A percentile compares a stretch with the other conserved stretches of the same genome.
These are phyloP conservation scores for Myotis vivesi DNA, from an alignment of 2,797 vertebrate genomes.

Conservation along the genomic window DNA sequence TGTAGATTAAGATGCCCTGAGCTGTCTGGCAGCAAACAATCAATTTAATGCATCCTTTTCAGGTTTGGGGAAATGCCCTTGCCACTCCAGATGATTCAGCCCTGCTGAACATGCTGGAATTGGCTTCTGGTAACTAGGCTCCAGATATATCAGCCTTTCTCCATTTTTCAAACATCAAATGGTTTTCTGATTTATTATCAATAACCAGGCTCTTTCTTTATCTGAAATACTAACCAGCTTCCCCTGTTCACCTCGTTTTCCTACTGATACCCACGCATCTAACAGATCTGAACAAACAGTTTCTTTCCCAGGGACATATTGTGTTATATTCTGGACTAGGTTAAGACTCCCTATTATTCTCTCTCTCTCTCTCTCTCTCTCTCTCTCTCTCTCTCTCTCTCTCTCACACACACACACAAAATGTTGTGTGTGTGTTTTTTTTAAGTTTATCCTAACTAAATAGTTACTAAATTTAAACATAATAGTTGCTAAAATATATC, in stretches of 20 bases:
- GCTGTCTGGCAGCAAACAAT: no score
- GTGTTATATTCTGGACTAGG: background rate
- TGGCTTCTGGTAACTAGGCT: background rate
- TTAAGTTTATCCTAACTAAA: background rate
- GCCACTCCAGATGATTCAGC: no score
- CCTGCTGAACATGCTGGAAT: no score
- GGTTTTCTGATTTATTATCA: background rate
- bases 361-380: background rate
- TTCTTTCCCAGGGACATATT: background rate
- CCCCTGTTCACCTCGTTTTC: background rate
- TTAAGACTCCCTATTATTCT: background rate
- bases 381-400: background rate
- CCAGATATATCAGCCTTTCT: background rate
- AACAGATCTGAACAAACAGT: background rate
- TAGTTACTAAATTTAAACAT: background rate
- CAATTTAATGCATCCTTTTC: no score
- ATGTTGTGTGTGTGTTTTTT: background rate
- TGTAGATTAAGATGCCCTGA: no score
- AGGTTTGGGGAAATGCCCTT: no score
- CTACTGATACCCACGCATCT: background rate
- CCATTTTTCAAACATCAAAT: background rate
- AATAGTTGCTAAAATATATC: background rate
- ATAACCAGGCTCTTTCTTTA: background rate
- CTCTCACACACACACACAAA: no score
- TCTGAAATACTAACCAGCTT: background rate